phyloP scores from a whole-genome alignment of 2,113 vertebrate species.

The Henicopernis longicauda region DNA sequence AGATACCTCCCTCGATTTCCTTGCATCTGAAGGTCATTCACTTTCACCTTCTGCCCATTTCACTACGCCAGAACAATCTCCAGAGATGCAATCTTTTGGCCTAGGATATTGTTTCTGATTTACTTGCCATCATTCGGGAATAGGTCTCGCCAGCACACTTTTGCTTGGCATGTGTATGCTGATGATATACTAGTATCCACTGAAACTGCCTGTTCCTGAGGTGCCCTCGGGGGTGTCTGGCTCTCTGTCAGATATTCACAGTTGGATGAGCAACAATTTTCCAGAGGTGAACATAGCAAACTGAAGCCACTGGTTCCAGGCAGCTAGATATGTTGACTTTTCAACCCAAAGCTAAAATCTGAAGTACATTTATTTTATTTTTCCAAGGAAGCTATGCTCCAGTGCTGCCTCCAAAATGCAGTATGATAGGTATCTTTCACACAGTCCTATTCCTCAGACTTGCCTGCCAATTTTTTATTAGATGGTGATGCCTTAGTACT shows the following conservation, averaged over 20 bases:
- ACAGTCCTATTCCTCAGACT: not conserved
- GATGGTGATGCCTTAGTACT: not conserved
- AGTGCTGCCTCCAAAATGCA: not conserved
- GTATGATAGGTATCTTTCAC: constrained; percentile 1
- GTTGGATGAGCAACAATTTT: constrained; percentile 55
- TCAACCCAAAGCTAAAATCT: constrained; percentile 18
- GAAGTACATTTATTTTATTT: constrained; percentile 11
- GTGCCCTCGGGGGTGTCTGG: not conserved
- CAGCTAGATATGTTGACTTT: constrained; percentile 44
- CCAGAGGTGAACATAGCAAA: constrained; percentile 48
- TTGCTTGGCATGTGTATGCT: not conserved
- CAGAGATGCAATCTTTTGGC: not conserved
- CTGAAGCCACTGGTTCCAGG: constrained; percentile 3
- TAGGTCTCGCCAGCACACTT: not conserved
- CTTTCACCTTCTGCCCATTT: not conserved
- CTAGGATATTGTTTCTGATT: not conserved
- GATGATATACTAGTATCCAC: not conserved
- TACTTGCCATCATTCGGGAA: not conserved
- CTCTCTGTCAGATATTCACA: constrained; percentile 43
- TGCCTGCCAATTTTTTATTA: not conserved
- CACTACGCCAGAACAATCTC: not conserved
- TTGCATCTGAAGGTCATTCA: not conserved
- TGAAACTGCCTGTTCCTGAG: not conserved
- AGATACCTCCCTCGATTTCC: not conserved
- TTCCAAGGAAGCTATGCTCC: not conserved